These are phyloP conservation scores for Gephyroberyx darwinii DNA, from an alignment of 2,797 vertebrate species.

Conservation along the genomic window DNA sequence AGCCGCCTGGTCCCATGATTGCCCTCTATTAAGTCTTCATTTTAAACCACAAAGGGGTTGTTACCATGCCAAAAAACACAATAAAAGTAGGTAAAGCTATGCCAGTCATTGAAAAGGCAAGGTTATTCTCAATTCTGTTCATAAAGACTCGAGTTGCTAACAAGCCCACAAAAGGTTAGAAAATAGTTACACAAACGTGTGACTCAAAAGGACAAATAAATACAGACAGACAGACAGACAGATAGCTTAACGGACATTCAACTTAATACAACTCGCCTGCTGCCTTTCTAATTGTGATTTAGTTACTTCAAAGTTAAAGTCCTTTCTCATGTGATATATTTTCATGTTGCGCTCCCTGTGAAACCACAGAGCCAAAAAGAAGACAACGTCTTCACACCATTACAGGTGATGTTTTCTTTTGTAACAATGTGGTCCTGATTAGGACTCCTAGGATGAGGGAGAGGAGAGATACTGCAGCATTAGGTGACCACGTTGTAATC, in stretches of 20 bases:
- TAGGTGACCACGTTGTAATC: neutral
- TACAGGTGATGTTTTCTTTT: neutral
- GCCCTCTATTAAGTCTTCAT: neutral
- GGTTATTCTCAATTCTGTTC: neutral
- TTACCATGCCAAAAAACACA: neutral
- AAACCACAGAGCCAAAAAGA: neutral
- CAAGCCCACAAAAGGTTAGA: too few relatives aligned
- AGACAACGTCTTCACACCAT: neutral
- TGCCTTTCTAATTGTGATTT: too few relatives aligned
- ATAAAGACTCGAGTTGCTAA: neutral
- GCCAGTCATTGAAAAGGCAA: neutral
- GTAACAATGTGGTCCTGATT: neutral
- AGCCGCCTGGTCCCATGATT: neutral
- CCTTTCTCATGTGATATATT: too few relatives aligned
- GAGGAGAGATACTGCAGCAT: too few relatives aligned
- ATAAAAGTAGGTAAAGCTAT: neutral
- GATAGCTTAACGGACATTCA: too few relatives aligned
- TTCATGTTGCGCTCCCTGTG: too few relatives aligned
- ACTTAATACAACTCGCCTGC: too few relatives aligned
- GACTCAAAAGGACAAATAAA: too few relatives aligned
- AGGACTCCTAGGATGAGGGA: neutral
- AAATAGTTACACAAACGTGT: too few relatives aligned
- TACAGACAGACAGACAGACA: too few relatives aligned
- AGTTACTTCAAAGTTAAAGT: too few relatives aligned
- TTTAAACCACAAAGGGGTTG: slow-evolving; percentile 1